These are phyloP conservation scores for Aphrophora alni DNA, from an alignment of 2,888 invertebrate genomes.

Conservation along the genomic window DNA sequence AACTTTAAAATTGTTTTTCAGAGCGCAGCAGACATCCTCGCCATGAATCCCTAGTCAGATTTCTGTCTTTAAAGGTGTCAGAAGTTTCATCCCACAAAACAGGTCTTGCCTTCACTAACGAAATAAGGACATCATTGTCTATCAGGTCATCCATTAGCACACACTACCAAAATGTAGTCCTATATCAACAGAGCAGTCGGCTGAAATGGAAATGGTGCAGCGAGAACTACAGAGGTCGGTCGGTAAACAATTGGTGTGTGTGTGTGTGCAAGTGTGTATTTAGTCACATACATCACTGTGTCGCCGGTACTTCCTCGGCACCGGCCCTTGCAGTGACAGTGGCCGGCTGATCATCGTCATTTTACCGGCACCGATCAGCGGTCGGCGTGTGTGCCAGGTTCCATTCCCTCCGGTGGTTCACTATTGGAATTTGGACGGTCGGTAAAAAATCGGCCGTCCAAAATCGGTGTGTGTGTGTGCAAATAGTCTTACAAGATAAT, in stretches of 20 bases:
- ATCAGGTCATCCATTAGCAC: slow-evolving; percentile 1
- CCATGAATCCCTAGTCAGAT: slow-evolving; percentile 14
- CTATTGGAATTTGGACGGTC: too few species aligned
- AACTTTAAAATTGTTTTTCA: slow-evolving; percentile 19
- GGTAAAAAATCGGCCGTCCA: not conserved
- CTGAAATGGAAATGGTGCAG: slow-evolving; percentile 8
- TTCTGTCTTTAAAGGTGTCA: slow-evolving; percentile 25
- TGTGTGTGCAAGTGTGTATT: not conserved
- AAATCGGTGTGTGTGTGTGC: not conserved
- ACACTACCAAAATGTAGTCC: not conserved
- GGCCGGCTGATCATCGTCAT: not conserved
- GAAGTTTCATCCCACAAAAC: slow-evolving; percentile 29
- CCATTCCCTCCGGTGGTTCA: too few species aligned
- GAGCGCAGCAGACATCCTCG: slow-evolving; percentile 21
- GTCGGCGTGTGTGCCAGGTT: too few species aligned
- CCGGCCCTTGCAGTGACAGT: not conserved
- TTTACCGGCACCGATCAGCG: too few species aligned
- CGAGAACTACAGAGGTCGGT: not conserved
- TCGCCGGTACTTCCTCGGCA: not conserved
- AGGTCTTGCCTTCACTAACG: slow-evolving; percentile 30
- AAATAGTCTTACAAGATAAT: too few species aligned
- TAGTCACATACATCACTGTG: not conserved
- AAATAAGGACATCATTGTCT: slow-evolving; percentile 23
- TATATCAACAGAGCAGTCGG: not conserved
- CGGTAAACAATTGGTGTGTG: not conserved